Base-by-base conservation (phyloP, 1,140 invertebrate genomes). In the Platyura marginata region DNA sequence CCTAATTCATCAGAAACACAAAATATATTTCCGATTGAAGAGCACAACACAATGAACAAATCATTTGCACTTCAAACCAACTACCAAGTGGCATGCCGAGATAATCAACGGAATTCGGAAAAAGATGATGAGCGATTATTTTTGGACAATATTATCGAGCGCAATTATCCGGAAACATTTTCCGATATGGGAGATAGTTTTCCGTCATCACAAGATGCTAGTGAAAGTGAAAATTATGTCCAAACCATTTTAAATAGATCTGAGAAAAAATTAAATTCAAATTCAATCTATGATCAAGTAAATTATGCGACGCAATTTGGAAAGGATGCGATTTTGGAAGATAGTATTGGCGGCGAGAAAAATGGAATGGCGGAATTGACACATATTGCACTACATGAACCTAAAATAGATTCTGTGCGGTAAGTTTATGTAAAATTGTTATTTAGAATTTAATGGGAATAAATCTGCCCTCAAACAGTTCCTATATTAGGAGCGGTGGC, bases 121-220 rank as follows among this genome's bases (percentile, higher is more conserved):
- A 29, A 29, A 29, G 13, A 29, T 8, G 25, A 29, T 13, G 25
- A 13, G 6, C 25, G 25, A 29, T 5, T 18, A n/a, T 36, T 36
- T n/a, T 9, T 5, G 6, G 15, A 11, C 10, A 18, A 20, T 5
- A 40, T 18, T 10, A 21, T 40, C 20, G 8, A 21, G n/a, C 9
- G 9, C 11, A 23, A 40, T 13, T 40, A 40, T 23, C 38, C 9
- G 3, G 38, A 40, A 21, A 10, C 38, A n/a, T 40, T n/a, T 22
- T 40, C 38, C 2, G 38, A 40, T 23, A 40, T 40, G 38, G 38
- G 38, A 5, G 38, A 40, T 13, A 40, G 38, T 40, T 40, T 40
- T 40, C 38, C 38, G 23, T 40, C 38, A 16, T 40, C 38, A 6
- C 38, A 40, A 18, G 38, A 40, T 23, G 38, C 22, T 2, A 40